Evolutionary conservation across 1,140 invertebrate species (phyloP).

Genomic region (Conus betulinus): DNA sequence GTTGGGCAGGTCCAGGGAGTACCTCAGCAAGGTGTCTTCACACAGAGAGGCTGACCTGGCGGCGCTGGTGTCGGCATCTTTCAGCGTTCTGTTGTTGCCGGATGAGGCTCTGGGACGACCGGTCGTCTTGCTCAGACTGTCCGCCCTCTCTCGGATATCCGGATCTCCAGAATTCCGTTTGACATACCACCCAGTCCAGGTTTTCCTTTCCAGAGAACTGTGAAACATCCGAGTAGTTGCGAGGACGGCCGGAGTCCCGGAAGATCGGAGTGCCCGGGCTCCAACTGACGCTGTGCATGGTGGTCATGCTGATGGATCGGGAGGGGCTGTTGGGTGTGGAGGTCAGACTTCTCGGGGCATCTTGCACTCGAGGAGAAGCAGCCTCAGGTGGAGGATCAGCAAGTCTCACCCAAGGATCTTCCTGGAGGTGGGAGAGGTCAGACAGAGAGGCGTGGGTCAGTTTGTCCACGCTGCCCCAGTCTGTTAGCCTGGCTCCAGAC

Average conservation of each 20-base stretch:
- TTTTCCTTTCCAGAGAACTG: slow-evolving; percentile 44
- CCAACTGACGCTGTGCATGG: slow-evolving; percentile 8
- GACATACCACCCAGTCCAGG: slow-evolving; percentile 66
- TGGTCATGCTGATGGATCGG: slow-evolving; percentile 12
- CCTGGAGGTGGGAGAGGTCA: slow-evolving; percentile 45
- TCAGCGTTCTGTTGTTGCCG: background rate
- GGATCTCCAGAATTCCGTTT: slow-evolving; percentile 55
- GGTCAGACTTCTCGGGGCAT: background rate
- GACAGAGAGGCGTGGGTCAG: slow-evolving; percentile 43
- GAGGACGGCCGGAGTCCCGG: slow-evolving; percentile 28
- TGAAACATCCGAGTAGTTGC: slow-evolving; percentile 44
- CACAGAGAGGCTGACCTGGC: slow-evolving; percentile 48
- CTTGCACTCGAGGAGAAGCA: background rate
- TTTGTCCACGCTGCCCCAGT: slow-evolving; percentile 53
- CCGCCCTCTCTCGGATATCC: slow-evolving; percentile 12
- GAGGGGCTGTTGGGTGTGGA: background rate
- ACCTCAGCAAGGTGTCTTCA: slow-evolving; percentile 17
- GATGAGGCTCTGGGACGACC: background rate
- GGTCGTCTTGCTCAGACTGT: slow-evolving; percentile 14
- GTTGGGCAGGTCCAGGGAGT: slow-evolving; percentile 30
- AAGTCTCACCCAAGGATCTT: slow-evolving; percentile 56
- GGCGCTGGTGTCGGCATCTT: background rate
- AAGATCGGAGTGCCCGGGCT: slow-evolving; percentile 1
- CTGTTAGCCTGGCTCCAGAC: slow-evolving; percentile 40
- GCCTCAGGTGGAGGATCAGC: background rate